Conservation (phyloP, 2,888 invertebrate species). For the Hypolimnas misippus region DNA sequence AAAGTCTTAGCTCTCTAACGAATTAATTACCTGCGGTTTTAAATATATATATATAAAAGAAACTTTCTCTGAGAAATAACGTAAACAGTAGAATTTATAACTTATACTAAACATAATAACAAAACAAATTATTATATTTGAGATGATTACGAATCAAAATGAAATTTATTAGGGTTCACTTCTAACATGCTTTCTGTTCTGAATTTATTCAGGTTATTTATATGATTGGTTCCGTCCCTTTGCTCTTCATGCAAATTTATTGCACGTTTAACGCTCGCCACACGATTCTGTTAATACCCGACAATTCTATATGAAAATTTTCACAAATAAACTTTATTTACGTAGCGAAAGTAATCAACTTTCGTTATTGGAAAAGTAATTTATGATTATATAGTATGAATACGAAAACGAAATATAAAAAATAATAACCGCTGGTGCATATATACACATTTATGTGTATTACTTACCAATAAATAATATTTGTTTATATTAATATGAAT, state of each 20-base stretch:
- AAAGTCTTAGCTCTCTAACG: no score
- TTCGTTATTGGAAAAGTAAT: conserved; percentile 3
- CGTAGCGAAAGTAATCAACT: conserved; percentile 3
- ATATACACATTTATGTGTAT: no score
- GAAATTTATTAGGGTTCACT: conserved; percentile 10
- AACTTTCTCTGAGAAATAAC: no score
- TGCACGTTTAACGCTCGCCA: conserved; percentile 17
- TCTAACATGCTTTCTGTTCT: conserved; percentile 3
- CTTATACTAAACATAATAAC: no score
- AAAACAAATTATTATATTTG: not conserved
- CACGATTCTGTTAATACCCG: conserved; percentile 6
- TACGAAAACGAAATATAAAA: not conserved
- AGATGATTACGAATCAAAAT: not conserved
- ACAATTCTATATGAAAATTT: conserved; percentile 9
- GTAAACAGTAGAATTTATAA: no score
- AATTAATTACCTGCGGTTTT: no score
- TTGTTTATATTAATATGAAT: no score
- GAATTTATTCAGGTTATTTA: conserved; percentile 19
- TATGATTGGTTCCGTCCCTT: conserved; percentile 25
- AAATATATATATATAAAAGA: no score
- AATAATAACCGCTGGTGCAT: no score
- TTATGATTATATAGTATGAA: not conserved
- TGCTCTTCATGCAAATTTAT: conserved; percentile 21
- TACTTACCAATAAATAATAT: no score
- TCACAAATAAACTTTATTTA: conserved; percentile 10